phyloP scores from a whole-genome alignment of 2,113 vertebrate genomes.

The Dromiciops gliroides region DNA sequence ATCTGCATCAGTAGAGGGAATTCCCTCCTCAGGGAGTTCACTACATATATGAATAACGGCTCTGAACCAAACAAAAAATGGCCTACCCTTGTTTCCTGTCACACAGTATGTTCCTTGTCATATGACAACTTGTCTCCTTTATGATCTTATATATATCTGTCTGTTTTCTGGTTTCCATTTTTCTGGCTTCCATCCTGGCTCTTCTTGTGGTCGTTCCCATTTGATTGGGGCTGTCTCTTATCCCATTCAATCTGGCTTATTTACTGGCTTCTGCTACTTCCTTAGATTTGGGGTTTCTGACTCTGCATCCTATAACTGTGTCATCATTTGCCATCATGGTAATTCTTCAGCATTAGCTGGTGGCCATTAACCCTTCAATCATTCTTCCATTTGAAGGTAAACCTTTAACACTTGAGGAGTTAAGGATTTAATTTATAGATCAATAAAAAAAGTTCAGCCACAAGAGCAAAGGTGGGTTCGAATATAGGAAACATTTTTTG shows the following conservation, averaged over 20 bases:
- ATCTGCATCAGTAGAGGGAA: not conserved
- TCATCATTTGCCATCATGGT: not conserved
- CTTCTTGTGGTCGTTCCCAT: not conserved
- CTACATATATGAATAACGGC: not conserved
- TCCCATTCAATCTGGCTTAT: not conserved
- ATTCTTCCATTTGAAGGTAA: not conserved
- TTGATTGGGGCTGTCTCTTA: not conserved
- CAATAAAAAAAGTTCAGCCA: not conserved
- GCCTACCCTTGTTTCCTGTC: not conserved
- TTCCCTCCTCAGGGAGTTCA: not conserved
- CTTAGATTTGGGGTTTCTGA: not conserved
- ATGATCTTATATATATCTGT: not conserved
- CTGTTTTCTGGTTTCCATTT: not conserved
- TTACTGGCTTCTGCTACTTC: not conserved
- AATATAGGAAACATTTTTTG: not conserved
- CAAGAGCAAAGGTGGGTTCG: not conserved
- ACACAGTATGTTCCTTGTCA: not conserved
- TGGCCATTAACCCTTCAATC: not conserved
- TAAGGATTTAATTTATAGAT: not conserved
- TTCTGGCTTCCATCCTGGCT: not conserved
- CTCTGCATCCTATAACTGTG: not conserved
- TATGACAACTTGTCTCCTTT: not conserved
- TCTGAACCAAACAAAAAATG: not conserved
- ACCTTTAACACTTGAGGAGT: not conserved
- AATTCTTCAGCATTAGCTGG: not conserved